Evolutionary conservation across 2,888 invertebrate genomes (phyloP).

Genomic region (Zaprionus obscuricornis): DNA sequence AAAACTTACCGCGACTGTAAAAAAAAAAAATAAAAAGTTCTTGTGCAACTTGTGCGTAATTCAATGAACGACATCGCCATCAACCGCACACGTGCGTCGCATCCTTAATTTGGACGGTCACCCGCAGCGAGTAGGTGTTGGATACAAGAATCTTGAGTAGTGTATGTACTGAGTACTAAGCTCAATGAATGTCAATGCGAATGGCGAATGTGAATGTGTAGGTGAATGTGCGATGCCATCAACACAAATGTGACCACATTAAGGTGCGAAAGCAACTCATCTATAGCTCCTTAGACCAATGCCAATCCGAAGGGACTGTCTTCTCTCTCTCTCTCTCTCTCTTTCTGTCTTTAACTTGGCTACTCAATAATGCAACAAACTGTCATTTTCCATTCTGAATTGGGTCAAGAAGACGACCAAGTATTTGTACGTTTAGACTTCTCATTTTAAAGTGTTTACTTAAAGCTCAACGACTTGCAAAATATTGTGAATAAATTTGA

Average conservation of each 20-base stretch:
- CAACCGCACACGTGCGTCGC: conserved; percentile 64
- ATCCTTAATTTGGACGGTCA: conserved; percentile 11
- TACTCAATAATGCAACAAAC: conserved; percentile 51
- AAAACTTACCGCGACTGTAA: conserved; percentile 39
- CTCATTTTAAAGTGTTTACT: too few relatives aligned
- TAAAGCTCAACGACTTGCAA: too few relatives aligned
- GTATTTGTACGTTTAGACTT: too few relatives aligned
- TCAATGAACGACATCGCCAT: conserved; percentile 69
- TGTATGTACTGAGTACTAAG: too few relatives aligned
- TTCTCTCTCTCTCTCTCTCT: conserved; percentile 9
- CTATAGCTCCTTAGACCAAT: background rate
- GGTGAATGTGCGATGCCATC: conserved; percentile 32
- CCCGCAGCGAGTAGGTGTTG: too few relatives aligned
- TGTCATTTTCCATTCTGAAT: conserved; percentile 38
- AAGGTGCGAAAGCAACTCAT: conserved; percentile 53
- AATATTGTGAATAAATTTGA: background rate
- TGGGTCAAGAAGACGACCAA: conserved; percentile 51
- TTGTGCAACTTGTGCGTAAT: conserved; percentile 61
- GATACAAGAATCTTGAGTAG: too few relatives aligned
- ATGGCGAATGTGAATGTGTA: too few relatives aligned
- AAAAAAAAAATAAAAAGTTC: background rate
- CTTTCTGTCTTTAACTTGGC: conserved; percentile 11
- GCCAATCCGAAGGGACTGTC: background rate
- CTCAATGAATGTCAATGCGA: too few relatives aligned
- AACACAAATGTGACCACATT: conserved; percentile 61